Conservation (phyloP, 2,113 vertebrate species). For the Hypomesus transpacificus region DNA sequence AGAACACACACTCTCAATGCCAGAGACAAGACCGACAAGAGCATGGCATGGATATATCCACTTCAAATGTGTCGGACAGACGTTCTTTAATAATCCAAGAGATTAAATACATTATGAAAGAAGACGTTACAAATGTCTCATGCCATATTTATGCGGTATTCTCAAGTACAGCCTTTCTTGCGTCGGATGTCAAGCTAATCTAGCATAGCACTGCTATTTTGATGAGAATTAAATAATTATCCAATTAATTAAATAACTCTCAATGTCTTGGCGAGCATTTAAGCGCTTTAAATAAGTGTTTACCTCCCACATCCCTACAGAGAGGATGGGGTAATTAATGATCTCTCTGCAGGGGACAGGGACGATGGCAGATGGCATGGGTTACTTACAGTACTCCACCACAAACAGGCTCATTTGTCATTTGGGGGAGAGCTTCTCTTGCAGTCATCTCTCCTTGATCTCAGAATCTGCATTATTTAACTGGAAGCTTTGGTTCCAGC, state of each 20-base stretch:
- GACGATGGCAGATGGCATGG: slow-evolving; percentile 50
- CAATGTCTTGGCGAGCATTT: slow-evolving; percentile 45
- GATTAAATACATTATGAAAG: neutral
- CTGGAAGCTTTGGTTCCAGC: no score
- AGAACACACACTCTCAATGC: neutral
- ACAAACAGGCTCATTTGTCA: slow-evolving; percentile 34
- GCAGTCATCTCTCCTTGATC: no score
- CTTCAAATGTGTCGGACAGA: neutral
- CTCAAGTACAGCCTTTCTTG: neutral
- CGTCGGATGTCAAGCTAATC: neutral
- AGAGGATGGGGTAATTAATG: slow-evolving; percentile 55
- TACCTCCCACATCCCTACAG: slow-evolving; percentile 40
- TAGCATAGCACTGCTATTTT: neutral
- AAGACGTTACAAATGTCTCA: neutral
- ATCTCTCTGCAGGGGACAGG: slow-evolving; percentile 44
- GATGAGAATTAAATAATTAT: slow-evolving; percentile 28
- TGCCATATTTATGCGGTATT: neutral
- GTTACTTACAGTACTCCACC: slow-evolving; percentile 44
- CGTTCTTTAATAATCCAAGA: neutral
- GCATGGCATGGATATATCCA: neutral
- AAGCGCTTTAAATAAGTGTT: slow-evolving; percentile 52
- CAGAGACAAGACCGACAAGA: neutral
- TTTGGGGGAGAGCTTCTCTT: slow-evolving; percentile 10
- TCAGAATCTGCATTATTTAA: no score
- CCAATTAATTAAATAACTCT: slow-evolving; percentile 34